Conservation (phyloP, 2,797 vertebrate species). For the Leptoclinus maculatus region DNA sequence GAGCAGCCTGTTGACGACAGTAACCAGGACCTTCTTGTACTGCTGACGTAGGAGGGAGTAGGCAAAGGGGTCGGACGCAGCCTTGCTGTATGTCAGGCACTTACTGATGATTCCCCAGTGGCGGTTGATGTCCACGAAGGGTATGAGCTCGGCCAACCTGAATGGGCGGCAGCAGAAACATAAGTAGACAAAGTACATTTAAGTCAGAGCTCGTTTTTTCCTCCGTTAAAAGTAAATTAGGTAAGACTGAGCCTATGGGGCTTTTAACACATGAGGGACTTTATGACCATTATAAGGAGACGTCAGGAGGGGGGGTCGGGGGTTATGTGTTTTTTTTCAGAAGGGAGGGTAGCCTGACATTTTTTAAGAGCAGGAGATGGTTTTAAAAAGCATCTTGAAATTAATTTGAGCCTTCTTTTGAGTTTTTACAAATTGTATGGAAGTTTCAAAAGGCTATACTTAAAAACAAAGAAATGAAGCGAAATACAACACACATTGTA, state of each 20-base stretch:
- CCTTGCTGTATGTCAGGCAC: constrained; percentile 92
- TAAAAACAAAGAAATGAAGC: not conserved
- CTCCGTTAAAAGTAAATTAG: not conserved
- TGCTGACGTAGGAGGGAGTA: constrained; percentile 89
- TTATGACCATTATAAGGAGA: not conserved
- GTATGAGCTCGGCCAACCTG: constrained; percentile 89
- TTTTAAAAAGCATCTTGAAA: not conserved
- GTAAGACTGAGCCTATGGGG: not conserved
- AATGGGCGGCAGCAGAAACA: constrained; percentile 37
- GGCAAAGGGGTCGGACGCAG: constrained; percentile 87
- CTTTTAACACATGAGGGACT: not conserved
- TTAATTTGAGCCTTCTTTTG: not conserved
- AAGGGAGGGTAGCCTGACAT: not conserved
- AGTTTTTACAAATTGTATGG: not conserved
- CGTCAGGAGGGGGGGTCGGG: not conserved
- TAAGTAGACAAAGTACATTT: constrained; percentile 23
- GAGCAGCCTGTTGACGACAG: constrained; percentile 86
- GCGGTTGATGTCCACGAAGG: constrained; percentile 88
- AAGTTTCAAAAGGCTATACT: not conserved
- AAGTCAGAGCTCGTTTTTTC: not conserved
- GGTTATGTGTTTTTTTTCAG: not conserved
- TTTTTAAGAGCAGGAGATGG: not conserved
- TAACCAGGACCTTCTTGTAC: constrained; percentile 89
- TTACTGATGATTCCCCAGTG: constrained; percentile 92
- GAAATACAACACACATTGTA: not conserved